These are phyloP conservation scores for Euura lappo DNA, from an alignment of 1,140 invertebrate genomes.

Conservation along the genomic window DNA sequence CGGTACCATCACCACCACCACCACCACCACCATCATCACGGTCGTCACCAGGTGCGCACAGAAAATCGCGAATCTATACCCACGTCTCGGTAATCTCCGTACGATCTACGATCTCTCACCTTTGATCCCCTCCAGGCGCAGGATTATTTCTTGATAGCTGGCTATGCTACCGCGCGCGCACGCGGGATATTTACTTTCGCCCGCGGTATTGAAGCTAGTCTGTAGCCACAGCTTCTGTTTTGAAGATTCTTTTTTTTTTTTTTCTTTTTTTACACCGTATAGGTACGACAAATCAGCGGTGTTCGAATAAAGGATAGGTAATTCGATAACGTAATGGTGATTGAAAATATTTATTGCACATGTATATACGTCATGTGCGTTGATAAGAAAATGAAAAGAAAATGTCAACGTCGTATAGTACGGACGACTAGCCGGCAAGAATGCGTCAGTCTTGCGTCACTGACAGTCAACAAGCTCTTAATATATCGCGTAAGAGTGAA, in stretches of 20 bases:
- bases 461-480: slow-evolving; percentile 17
- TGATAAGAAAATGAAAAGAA: slow-evolving; percentile 15
- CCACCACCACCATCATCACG: no score
- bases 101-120: slow-evolving; percentile 1
- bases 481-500: slow-evolving; percentile 10
- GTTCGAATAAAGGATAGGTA: background rate
- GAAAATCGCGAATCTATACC: background rate
- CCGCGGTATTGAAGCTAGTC: no score
- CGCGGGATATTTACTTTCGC: no score
- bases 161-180: no score
- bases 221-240: no score
- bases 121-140: background rate
- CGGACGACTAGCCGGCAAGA: background rate
- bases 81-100: background rate
- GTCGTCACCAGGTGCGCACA: background rate
- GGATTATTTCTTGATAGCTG: no score
- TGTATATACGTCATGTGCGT: no score
- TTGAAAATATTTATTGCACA: no score
- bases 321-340: background rate
- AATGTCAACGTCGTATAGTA: background rate
- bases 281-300: no score
- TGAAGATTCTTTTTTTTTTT: no score
- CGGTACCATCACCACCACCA: no score
- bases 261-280: no score
- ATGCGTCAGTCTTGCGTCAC: slow-evolving; percentile 18